phyloP scores from a whole-genome alignment of 2,113 vertebrate genomes.

The Anhinga rufa region DNA sequence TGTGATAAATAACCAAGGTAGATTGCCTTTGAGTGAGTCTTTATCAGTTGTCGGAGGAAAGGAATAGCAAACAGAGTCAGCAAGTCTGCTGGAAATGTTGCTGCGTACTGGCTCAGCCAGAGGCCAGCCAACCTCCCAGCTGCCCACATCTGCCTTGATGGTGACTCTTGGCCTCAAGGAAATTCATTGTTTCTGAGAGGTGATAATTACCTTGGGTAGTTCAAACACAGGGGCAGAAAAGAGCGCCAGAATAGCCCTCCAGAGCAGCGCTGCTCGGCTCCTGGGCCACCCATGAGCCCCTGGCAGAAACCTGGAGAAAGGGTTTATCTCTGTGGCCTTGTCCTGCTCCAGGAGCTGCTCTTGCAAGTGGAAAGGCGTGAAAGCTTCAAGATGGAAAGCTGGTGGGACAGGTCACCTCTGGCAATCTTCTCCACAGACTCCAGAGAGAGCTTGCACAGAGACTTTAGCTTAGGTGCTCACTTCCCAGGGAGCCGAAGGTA shows the following conservation, averaged over 20 bases:
- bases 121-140: background rate
- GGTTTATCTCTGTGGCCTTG: background rate
- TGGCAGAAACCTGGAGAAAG: background rate
- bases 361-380: background rate
- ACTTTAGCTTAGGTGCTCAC: background rate
- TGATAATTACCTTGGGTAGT: background rate
- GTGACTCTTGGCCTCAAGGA: background rate
- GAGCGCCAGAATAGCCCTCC: background rate
- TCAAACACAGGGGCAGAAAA: background rate
- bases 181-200: background rate
- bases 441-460: background rate
- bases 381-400: background rate
- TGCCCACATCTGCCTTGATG: background rate
- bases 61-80: slow-evolving; percentile 30
- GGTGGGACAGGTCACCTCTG: background rate
- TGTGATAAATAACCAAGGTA: background rate
- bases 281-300: background rate
- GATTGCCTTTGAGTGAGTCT: background rate
- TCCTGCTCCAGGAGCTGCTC: background rate
- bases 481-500: background rate
- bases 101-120: background rate
- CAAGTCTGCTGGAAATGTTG: background rate
- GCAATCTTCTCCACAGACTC: background rate
- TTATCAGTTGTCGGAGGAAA: background rate
- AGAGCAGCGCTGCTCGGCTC: background rate